Evolutionary conservation across 2,113 vertebrate genomes (phyloP).

Genomic region (Solea solea): DNA sequence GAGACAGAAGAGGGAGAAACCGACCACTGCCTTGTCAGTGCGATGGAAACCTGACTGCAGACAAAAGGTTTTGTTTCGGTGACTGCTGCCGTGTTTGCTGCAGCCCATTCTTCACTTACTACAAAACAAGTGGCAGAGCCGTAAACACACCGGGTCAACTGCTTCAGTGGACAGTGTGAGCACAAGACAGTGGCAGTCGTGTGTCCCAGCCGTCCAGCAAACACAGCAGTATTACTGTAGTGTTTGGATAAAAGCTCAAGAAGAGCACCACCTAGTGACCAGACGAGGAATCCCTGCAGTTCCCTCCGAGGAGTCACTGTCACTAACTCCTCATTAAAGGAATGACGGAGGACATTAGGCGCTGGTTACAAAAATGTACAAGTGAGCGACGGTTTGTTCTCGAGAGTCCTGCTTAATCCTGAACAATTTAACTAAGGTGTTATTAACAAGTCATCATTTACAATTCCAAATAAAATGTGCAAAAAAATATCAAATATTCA

Average conservation of each 20-base stretch:
- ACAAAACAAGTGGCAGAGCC: constrained; percentile 5
- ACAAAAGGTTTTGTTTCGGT: neutral
- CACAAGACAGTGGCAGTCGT: constrained; percentile 13
- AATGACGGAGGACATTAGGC: neutral
- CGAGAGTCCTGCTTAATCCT: constrained; percentile 33
- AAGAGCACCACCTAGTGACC: constrained; percentile 67
- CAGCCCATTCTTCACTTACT: neutral
- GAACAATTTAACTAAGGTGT: constrained; percentile 28
- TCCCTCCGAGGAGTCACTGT: constrained; percentile 3
- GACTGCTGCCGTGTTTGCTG: neutral
- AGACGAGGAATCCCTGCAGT: constrained; percentile 16
- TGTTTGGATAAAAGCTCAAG: constrained; percentile 23
- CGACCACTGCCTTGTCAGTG: constrained; percentile 38
- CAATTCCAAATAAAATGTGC: constrained; percentile 72
- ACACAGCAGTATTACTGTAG: constrained; percentile 1
- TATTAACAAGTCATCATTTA: constrained; percentile 63
- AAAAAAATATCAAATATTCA: constrained; percentile 68
- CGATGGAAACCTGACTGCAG: constrained; percentile 17
- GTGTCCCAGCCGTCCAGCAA: constrained; percentile 1
- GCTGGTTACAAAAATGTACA: constrained; percentile 19
- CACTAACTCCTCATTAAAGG: neutral
- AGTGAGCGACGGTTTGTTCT: constrained; percentile 10
- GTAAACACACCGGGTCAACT: neutral
- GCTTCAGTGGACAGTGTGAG: neutral
- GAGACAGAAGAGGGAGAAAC: constrained; percentile 40